Base-by-base conservation (phyloP, 1,140 invertebrate genomes). In the Drosophila virilis region DNA sequence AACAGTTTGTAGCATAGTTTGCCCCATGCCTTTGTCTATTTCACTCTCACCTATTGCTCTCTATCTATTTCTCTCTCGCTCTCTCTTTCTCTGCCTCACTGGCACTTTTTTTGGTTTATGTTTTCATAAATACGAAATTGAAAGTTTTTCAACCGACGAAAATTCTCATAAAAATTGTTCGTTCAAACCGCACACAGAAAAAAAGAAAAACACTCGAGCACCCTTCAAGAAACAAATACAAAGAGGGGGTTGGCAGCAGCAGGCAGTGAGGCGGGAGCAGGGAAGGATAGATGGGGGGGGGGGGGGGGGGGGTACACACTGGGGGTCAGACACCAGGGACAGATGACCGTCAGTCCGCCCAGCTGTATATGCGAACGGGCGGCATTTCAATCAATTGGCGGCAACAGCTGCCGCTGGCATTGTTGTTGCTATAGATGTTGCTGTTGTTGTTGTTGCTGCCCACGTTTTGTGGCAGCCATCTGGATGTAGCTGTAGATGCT, bases 151-250 rank as follows among this genome's bases (percentile, higher is more conserved):
- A 79, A 82, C 78, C 78, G 72, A 61, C 65, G 68, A 88, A 88
- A 82, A 88, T 88, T 82, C 79, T 79, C 83, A 82, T 88, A 86
- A 88, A 86, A 86, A 82, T 86, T 81, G 82, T 78, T 86, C 78
- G 80, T 46, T 70, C 67, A 86, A 86, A 81, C 82, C 78, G 65
- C 78, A 73, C 32, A 22, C 2, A 22, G 0, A 22, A 22, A 70
- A 22, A 70, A 57, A 68, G 68, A 57, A 68, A 80, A 70, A 22
- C 60, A 52, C 77, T 81, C 55, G 70, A 60, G 83, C 76, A 78
- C 78, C 82, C 78, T 86, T 86, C 71, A 86, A 86, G 68, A 76
- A 66, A 78, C 65, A 77, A 69, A 86, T 72, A 76, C 69, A 73
- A 66, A 77, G 46, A 48, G 43, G 37, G 45, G 35, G 32, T 12